phyloP scores from a whole-genome alignment of 2,797 vertebrate genomes.

The Helicolenus hilgendorfi region DNA sequence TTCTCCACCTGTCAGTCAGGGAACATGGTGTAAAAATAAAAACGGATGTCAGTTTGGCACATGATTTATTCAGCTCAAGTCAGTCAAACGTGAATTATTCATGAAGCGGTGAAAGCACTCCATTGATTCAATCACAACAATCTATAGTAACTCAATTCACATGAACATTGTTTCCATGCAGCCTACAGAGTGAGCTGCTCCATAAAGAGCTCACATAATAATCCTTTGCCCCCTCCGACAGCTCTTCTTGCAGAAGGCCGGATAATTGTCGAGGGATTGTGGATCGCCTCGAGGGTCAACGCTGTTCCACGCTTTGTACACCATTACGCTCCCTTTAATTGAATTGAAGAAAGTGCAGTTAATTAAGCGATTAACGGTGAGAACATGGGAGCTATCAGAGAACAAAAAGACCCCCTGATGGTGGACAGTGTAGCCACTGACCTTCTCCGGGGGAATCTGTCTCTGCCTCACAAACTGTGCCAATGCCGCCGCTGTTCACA shows the following conservation, averaged over 20 bases:
- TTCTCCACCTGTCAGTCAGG: conserved; percentile 10
- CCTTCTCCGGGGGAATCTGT: conserved; percentile 45
- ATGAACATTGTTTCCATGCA: background rate
- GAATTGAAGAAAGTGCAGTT: conserved; percentile 75
- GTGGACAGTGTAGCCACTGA: conserved; percentile 46
- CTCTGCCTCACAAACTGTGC: conserved; percentile 8
- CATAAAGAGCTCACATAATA: conserved; percentile 34
- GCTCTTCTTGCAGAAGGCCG: conserved; percentile 15
- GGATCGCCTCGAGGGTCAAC: conserved; percentile 61
- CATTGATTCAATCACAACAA: conserved; percentile 26
- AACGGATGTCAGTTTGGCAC: background rate
- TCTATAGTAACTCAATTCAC: conserved; percentile 18
- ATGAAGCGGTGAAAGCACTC: background rate
- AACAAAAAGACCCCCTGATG: conserved; percentile 61
- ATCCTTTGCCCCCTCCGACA: conserved; percentile 31
- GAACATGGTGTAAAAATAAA: background rate
- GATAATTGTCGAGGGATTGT: conserved; percentile 58
- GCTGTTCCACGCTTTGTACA: conserved; percentile 48
- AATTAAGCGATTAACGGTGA: conserved; percentile 81
- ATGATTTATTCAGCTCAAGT: background rate
- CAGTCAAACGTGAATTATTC: conserved; percentile 21
- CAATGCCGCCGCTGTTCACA: background rate
- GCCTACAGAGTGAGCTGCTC: conserved; percentile 4
- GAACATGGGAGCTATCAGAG: conserved; percentile 60
- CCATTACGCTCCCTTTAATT: conserved; percentile 74